These are phyloP conservation scores for Manacus vitellinus DNA, from an alignment of 2,113 vertebrate genomes.

Conservation along the genomic window DNA sequence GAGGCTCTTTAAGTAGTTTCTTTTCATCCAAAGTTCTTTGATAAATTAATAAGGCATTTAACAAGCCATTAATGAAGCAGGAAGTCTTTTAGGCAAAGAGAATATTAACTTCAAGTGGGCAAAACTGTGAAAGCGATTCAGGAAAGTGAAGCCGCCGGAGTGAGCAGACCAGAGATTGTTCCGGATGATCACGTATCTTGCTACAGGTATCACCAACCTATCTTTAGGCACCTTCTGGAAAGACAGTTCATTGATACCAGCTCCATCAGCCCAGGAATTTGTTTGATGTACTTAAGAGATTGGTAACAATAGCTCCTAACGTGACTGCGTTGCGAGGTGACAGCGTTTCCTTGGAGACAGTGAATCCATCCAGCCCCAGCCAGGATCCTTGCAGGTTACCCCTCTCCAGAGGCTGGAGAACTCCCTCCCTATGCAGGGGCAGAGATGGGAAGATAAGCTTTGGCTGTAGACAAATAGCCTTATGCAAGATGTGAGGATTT, in stretches of 20 bases:
- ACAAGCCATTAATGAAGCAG: neutral
- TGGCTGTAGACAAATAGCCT: conserved; percentile 50
- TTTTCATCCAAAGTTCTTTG: neutral
- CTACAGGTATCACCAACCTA: neutral
- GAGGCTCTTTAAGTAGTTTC: neutral
- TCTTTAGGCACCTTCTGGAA: conserved; percentile 18
- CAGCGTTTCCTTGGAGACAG: conserved; percentile 70
- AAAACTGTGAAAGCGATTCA: neutral
- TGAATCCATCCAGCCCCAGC: conserved; percentile 13
- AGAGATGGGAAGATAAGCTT: conserved; percentile 50
- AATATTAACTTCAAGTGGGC: neutral
- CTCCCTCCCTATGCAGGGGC: neutral
- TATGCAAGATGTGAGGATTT: conserved; percentile 50
- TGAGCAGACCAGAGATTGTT: neutral
- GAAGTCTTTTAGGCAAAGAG: neutral
- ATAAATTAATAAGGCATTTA: neutral
- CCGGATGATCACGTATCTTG: neutral
- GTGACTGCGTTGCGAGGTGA: conserved; percentile 69
- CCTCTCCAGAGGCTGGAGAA: neutral
- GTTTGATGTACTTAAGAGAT: conserved; percentile 63
- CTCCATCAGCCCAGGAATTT: conserved; percentile 28
- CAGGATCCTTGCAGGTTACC: conserved; percentile 29
- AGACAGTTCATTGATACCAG: neutral
- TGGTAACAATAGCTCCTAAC: conserved; percentile 69
- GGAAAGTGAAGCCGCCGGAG: neutral